Conservation (phyloP, 2,797 vertebrate species). For the Choloepus didactylus region DNA sequence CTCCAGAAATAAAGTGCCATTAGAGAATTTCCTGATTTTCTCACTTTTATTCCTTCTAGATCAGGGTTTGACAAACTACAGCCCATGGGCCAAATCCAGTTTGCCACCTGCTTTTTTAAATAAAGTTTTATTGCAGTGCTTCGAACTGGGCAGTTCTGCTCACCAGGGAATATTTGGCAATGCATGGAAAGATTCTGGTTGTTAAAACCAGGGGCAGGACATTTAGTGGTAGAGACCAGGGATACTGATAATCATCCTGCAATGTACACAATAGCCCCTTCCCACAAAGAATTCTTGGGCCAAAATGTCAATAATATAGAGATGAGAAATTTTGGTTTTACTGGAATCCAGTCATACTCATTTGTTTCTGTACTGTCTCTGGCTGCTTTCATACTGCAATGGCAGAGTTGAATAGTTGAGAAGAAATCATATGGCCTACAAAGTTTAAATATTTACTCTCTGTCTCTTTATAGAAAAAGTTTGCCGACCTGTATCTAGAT, state of each 20-base stretch:
- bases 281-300: background rate
- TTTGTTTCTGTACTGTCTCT: background rate
- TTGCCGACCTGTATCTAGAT: background rate
- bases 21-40: background rate
- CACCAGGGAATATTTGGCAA: background rate
- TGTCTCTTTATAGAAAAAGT: background rate
- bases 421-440: background rate
- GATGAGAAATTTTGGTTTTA: background rate
- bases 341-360: fast-evolving
- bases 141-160: background rate
- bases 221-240: background rate
- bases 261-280: fast-evolving
- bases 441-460: background rate
- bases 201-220: background rate
- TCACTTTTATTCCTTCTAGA: background rate
- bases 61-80: background rate
- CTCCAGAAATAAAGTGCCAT: background rate
- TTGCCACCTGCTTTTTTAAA: background rate
- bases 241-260: too few relatives aligned
- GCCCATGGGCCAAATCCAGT: background rate
- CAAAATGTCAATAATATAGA: too few relatives aligned
- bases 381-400: background rate
- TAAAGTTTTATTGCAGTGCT: background rate
- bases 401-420: background rate
- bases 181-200: background rate